Conservation (phyloP, 2,888 invertebrate genomes). For the Chloroclysta siterata region DNA sequence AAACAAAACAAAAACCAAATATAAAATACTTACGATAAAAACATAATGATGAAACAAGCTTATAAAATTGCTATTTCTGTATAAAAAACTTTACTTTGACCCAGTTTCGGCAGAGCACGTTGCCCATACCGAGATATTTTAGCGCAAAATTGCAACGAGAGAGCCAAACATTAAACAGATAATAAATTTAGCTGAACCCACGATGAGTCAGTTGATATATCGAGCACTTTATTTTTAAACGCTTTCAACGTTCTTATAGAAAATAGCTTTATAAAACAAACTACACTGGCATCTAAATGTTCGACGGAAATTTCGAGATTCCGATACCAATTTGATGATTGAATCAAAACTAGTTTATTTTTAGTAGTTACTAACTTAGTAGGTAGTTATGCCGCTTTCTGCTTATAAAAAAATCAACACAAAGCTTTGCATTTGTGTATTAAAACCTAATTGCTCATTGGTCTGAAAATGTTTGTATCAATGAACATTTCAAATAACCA, state of each 20-base stretch:
- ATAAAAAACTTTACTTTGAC: conserved; percentile 26
- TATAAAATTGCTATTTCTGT: conserved; percentile 13
- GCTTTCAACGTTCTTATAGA: conserved; percentile 18
- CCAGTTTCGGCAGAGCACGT: conserved; percentile 21
- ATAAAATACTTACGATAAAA: conserved; percentile 53
- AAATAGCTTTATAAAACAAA: conserved; percentile 1
- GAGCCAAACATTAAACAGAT: conserved; percentile 35
- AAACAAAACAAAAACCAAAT: conserved; percentile 32
- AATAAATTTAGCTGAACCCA: conserved; percentile 29
- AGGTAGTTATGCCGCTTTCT: neutral
- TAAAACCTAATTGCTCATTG: conserved; percentile 34
- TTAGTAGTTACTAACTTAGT: too few species aligned
- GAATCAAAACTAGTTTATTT: neutral
- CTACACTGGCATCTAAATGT: neutral
- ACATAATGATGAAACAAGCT: conserved; percentile 34
- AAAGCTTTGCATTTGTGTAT: neutral
- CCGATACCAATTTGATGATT: neutral
- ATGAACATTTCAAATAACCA: conserved; percentile 30
- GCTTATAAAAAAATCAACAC: neutral
- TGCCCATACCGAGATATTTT: conserved; percentile 30
- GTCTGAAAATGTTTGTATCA: conserved; percentile 29
- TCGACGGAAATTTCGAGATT: neutral
- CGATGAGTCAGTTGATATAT: conserved; percentile 32
- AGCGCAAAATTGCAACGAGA: conserved; percentile 28
- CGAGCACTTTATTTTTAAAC: conserved; percentile 29